A percentile compares a stretch with the other conserved stretches of the same genome.
Conservation (phyloP, 2,888 invertebrate species). For the Tetramorium bicarinatum region DNA sequence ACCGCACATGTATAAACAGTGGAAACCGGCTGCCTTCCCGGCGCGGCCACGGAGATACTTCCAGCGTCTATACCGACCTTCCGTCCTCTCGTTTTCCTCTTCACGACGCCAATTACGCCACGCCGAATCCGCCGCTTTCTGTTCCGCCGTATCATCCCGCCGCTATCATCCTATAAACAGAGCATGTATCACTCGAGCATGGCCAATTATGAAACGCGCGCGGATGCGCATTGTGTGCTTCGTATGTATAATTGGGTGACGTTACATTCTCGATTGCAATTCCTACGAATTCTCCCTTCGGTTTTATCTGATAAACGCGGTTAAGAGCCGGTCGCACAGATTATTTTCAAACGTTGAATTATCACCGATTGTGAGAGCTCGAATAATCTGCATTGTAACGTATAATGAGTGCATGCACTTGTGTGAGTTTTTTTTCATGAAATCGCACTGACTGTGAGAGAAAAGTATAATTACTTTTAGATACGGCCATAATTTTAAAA, state of each 20-base stretch:
- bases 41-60: constrained; percentile 80
- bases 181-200: constrained; percentile 45
- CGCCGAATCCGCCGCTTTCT: constrained; percentile 33
- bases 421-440: neutral
- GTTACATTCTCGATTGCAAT: constrained; percentile 4
- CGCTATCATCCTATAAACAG: constrained; percentile 59
- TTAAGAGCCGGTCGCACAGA: neutral
- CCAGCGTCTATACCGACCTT: constrained; percentile 59
- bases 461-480: too few relatives aligned
- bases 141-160: constrained; percentile 43
- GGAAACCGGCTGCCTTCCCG: constrained; percentile 78
- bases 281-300: constrained; percentile 21
- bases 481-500: too few relatives aligned
- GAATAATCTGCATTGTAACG: neutral
- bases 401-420: neutral
- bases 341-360: neutral
- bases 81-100: constrained; percentile 75
- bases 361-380: neutral
- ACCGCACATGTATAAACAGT: constrained; percentile 82
- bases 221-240: neutral
- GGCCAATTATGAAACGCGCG: constrained; percentile 49
- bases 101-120: constrained; percentile 42
- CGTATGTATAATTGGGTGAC: constrained; percentile 45
- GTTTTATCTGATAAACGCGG: constrained; percentile 5
- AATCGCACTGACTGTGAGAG: too few relatives aligned